Evolutionary conservation across 2,888 invertebrate species (phyloP), one percentile per base, ranked within the genome.

Genomic region (Ophion ventricosus): DNA sequence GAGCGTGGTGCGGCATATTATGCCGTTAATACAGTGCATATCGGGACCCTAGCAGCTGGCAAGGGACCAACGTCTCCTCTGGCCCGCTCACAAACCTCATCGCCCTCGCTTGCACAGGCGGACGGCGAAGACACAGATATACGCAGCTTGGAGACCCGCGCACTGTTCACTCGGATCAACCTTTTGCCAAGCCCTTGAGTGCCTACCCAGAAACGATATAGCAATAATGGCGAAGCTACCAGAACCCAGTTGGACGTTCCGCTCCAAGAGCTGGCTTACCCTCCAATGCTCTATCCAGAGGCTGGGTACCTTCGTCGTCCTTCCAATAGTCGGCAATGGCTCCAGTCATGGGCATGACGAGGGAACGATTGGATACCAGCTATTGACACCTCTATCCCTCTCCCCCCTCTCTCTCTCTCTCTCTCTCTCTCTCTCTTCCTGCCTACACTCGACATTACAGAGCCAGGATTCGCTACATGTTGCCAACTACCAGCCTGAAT

Each of bases 11-110:
- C 82, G 87, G 91, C 90, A 91, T 92, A 92, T 92, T 91, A 91
- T 88, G 89, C 88, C 89, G 90, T 92, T 92, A 91, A 92, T 92
- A 91, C 90, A 90, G 88, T 88, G 91, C 90, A 90, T 91, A 91
- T 91, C 91, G 90, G 90, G 88, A 88, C 84, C 86, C 87, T 87
- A 89, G 88, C 91, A 91, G 90, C 91, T 91, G 91, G 88, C 86
- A 88, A 90, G 90, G 85, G 91, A 88, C 88, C 89, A 87, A 80
- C 87, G 59, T 73, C 82, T 69, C 61, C 20, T 67, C 79, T 59
- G 40, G 40, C 83, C 25, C 77, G 20, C 86, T 49, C 73, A 43
- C 59, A 56, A 66, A 40, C 35, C 69, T 54, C 25, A 23, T 29
- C 74, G 59, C 29, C 35, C 23, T 35, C 54, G 3, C 43, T 49